Percentiles rank a stretch among this genome's conserved stretches.
Evolutionary conservation across 2,888 invertebrate genomes (phyloP).

Genomic region (Empis stercorea): DNA sequence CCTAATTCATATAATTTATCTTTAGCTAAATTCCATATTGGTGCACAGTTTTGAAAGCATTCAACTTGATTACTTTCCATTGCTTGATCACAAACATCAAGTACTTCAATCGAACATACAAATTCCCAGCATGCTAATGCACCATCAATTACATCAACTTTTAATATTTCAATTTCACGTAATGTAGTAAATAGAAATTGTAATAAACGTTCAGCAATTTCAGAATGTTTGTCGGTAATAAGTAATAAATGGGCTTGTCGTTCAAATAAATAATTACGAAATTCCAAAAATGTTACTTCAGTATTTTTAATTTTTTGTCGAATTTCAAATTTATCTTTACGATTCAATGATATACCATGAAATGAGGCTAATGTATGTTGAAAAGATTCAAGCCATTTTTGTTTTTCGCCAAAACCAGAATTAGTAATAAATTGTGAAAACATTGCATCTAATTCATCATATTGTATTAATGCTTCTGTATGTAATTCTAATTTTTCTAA

Average conservation of each 20-base stretch:
- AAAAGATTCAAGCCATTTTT: slow-evolving; percentile 73
- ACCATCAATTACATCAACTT: slow-evolving; percentile 66
- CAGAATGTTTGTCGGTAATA: slow-evolving; percentile 37
- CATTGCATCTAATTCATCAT: slow-evolving; percentile 92
- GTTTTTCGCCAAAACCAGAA: slow-evolving; percentile 76
- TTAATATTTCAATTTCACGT: slow-evolving; percentile 69
- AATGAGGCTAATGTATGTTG: slow-evolving; percentile 67
- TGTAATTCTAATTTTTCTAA: slow-evolving; percentile 86
- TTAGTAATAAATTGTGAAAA: slow-evolving; percentile 94
- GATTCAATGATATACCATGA: slow-evolving; percentile 60
- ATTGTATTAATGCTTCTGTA: slow-evolving; percentile 90
- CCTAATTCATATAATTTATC: slow-evolving; percentile 68
- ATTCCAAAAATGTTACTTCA: slow-evolving; percentile 65
- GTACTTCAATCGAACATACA: slow-evolving; percentile 76
- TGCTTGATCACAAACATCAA: slow-evolving; percentile 64
- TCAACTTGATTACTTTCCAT: slow-evolving; percentile 52
- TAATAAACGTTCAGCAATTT: slow-evolving; percentile 73
- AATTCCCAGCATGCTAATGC: slow-evolving; percentile 88
- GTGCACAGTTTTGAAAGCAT: slow-evolving; percentile 75
- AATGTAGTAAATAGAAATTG: slow-evolving; percentile 83
- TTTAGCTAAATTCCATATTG: slow-evolving; percentile 76
- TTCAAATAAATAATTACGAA: slow-evolving; percentile 86
- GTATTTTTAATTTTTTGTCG: slow-evolving; percentile 26
- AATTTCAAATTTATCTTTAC: slow-evolving; percentile 44
- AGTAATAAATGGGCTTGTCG: slow-evolving; percentile 76